Evolutionary conservation across 1,140 invertebrate genomes (phyloP).

Genomic region (Aphis gossypii): DNA sequence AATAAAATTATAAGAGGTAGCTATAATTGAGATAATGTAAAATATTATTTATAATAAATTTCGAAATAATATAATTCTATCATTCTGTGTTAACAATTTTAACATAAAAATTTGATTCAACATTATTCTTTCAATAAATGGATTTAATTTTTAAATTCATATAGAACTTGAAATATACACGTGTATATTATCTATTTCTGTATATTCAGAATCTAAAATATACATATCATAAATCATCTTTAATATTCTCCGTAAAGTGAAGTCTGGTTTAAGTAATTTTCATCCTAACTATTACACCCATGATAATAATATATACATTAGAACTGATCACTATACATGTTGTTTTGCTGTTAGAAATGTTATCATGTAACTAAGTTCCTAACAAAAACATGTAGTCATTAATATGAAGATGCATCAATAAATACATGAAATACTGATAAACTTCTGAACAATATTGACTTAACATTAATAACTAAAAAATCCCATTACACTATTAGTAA

Average conservation of each 20-base stretch:
- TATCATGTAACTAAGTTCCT: not conserved
- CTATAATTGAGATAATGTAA: not conserved
- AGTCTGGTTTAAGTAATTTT: not conserved
- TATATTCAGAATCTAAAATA: not conserved
- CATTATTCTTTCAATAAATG: not conserved
- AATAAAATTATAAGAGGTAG: not conserved
- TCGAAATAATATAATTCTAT: not conserved
- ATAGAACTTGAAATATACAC: not conserved
- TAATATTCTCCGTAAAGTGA: not conserved
- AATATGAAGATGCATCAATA: not conserved
- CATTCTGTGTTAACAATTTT: not conserved
- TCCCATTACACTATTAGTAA: not conserved
- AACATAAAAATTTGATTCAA: not conserved
- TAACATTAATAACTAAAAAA: not conserved
- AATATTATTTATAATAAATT: too few species aligned
- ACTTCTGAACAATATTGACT: slow-evolving; percentile 18
- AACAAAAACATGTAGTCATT: slow-evolving; percentile 26
- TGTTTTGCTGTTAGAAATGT: not conserved
- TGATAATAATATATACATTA: not conserved
- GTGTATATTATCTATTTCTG: not conserved
- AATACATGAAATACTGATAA: not conserved
- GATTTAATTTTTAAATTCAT: not conserved
- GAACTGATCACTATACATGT: not conserved
- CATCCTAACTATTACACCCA: not conserved
- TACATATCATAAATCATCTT: not conserved